phyloP scores from a whole-genome alignment of 2,113 vertebrate genomes.

The Clarias macrocephalus region DNA sequence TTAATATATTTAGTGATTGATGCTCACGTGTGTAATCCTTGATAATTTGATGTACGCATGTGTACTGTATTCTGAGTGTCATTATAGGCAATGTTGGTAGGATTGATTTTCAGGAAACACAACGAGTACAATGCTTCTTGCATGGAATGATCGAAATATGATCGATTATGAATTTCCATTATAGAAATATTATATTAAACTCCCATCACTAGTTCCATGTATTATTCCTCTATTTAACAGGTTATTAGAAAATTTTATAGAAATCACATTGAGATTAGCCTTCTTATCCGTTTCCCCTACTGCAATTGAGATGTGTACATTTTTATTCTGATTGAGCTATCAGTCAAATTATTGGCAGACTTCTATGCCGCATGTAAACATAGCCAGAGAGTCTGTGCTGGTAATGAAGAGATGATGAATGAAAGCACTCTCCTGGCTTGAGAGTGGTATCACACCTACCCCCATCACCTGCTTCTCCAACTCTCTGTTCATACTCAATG shows the following conservation, averaged over 20 bases:
- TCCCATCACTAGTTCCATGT: too few species aligned
- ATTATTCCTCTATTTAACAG: background rate
- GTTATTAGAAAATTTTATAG: background rate
- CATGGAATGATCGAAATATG: too few species aligned
- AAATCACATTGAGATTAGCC: background rate
- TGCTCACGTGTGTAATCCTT: too few species aligned
- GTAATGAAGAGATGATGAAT: constrained; percentile 3
- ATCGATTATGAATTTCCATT: too few species aligned
- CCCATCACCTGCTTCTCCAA: constrained; percentile 18
- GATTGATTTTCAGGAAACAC: too few species aligned
- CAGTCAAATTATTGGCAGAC: background rate
- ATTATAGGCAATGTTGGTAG: too few species aligned
- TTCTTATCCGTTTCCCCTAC: background rate
- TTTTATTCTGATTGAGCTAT: background rate
- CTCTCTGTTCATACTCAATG: background rate
- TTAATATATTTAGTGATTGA: too few species aligned
- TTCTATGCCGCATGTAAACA: background rate
- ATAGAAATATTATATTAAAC: too few species aligned
- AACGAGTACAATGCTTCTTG: too few species aligned
- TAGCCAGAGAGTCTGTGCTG: background rate
- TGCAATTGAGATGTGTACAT: background rate
- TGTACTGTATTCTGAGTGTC: too few species aligned
- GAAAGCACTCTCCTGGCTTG: background rate
- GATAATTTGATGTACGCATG: too few species aligned
- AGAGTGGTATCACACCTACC: background rate